Evolutionary conservation across 2,888 invertebrate species (phyloP), one percentile per base, ranked within the genome.

Genomic region (Galeopsomyia nigrocyanea): DNA sequence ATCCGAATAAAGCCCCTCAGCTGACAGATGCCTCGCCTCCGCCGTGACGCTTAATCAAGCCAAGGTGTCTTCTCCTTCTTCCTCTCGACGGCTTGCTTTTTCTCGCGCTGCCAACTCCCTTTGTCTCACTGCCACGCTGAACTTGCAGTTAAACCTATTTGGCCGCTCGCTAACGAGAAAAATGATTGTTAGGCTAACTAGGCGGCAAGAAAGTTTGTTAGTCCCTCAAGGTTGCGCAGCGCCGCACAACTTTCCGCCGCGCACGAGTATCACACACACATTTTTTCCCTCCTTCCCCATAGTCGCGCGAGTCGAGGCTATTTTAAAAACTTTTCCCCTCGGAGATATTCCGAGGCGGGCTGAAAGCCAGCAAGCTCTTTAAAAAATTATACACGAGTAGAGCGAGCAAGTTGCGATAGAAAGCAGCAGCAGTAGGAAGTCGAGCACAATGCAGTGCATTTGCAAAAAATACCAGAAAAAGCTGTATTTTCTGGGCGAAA

Each of bases 21-120:
- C 80, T 83, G 83, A 84, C 83, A 82, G 82, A 84, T 83, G 83
- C 79, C 79, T 68, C 76, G 78, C 77, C 74, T 75, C 78, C 79
- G 73, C 7, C 77, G 75, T 76, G 78, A 74, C 79, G 82, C 81
- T 84, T 83, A 84, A 84, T 84, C 84, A 84, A 83, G 80, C 79
- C 80, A 78, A 82, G 80, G 79, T 78, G 79, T 77, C 47, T 56
- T 14, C 53, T 47, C 39, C 7, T 7, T 31, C 31, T 7, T 31
- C 31, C 31, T 31, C 31, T 31, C 7, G 31, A 5, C 31, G 31
- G n/a, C n/a, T 31, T 31, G 31, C 31, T 31, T 31, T 31, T 31
- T 31, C 31, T 31, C 31, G 31, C 31, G 31, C n/a, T 31, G 31
- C 7, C n/a, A n/a, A n/a, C 31, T 31, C 31, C 31, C 31, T 31